Base-by-base conservation (phyloP, 2,797 vertebrate species). In the Pygocentrus nattereri region DNA sequence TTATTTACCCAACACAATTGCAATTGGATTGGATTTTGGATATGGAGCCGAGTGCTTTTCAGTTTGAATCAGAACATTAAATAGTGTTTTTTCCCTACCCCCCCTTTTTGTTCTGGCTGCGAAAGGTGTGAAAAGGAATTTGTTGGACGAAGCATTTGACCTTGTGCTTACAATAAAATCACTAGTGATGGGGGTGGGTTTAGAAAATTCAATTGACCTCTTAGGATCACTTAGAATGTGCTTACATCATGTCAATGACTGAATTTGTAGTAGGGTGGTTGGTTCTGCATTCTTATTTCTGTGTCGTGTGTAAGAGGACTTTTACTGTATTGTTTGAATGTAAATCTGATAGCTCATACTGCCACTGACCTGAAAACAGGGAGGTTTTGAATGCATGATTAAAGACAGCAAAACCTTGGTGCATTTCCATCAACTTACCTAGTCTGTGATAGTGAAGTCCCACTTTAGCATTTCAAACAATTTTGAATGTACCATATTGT, bases 1-100 rank as follows among this genome's bases (percentile, higher is more conserved):
- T 93, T 91, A 92, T 93, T 93, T 93, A 91, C 89, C 84, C 90
- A 87, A 88, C 87, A 92, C 88, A 93, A 92, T 91, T 91, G 89
- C 90, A 92, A 88, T 91, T 91, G 88, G 90, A 94, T 93, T 93
- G 91, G 91, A 92, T 92, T 92, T 91, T 89, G 88, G 89, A 90
- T 92, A 91, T 89, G 89, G 85, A 86, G 89, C 89, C 65, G 65
- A 92, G 88, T 89, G 90, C 85, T 90, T 91, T 92, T 90, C 89
- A 91, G 88, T 92, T 89, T 92, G 90, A 89, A 90, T 87, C 88
- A 89, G 74, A 87, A 88, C 86, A 87, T 91, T 91, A 90, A 90
- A 90, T 91, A 89, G 89, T 78, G 87, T 88, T 90, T 75, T 64
- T 86, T 73, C 87, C 76, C 78, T 59, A 38, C 74, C 70, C 31